Evolutionary conservation across 2,113 vertebrate genomes (phyloP).

Genomic region (Chamaetylas fuelleborni): DNA sequence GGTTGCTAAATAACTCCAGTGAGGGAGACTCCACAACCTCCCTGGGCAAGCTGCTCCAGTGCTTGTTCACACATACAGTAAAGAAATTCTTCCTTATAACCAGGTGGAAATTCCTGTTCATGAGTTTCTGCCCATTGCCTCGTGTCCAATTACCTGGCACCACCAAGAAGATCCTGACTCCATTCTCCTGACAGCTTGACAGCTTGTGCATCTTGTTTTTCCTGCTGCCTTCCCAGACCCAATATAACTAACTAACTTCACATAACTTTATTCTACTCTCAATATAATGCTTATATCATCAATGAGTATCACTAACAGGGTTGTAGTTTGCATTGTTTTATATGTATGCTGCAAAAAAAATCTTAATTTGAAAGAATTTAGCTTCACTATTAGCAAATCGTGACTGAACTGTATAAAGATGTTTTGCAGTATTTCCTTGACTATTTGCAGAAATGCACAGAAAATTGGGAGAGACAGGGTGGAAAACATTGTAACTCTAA

Average conservation of each 20-base stretch:
- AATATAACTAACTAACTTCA: background rate
- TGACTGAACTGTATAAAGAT: background rate
- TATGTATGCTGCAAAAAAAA: background rate
- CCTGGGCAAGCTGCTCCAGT: background rate
- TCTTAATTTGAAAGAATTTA: background rate
- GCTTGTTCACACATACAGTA: background rate
- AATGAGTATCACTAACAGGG: background rate
- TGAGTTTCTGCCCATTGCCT: background rate
- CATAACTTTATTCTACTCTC: background rate
- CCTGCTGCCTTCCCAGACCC: background rate
- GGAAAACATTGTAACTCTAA: background rate
- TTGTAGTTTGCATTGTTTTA: background rate
- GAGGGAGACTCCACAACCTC: background rate
- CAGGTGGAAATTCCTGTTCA: background rate
- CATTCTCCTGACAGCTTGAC: background rate
- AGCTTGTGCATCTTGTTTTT: background rate
- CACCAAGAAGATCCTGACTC: background rate
- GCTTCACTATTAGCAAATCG: background rate
- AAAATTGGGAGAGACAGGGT: fast-evolving
- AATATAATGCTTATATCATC: background rate
- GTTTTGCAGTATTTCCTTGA: background rate
- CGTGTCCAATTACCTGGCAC: background rate
- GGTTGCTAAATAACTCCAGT: background rate
- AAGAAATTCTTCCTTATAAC: background rate
- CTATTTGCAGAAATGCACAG: background rate